A percentile compares a stretch with the other conserved stretches of the same genome.
Evolutionary conservation across 1,140 invertebrate species (phyloP).

Genomic region (Caenorhabditis remanei): DNA sequence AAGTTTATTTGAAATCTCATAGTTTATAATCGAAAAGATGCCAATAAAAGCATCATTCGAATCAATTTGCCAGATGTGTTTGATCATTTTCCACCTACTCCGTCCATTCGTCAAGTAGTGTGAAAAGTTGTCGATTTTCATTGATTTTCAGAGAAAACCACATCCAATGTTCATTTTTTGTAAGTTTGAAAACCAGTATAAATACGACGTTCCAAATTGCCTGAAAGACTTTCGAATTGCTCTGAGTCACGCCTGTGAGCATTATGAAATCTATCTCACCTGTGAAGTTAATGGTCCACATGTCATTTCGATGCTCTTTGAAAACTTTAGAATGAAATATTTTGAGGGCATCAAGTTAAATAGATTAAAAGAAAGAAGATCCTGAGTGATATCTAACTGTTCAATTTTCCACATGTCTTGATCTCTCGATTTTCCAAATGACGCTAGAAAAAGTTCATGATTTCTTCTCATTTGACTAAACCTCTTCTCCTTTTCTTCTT

Average conservation of each 20-base stretch:
- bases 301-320: no score
- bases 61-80: constrained; percentile 38
- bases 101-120: neutral
- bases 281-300: no score
- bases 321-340: no score
- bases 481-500: neutral
- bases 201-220: no score
- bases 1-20: neutral
- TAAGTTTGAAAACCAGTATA: no score
- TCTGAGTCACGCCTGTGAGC: no score
- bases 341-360: no score
- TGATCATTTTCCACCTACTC: neutral
- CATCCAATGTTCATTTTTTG: no score
- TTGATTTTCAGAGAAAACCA: neutral
- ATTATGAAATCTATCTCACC: no score
- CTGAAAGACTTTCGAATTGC: no score
- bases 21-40: constrained; percentile 35
- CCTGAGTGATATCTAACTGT: no score
- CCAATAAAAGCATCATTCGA: constrained; percentile 39
- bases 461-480: neutral
- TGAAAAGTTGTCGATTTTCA: neutral
- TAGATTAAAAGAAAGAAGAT: no score
- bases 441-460: neutral
- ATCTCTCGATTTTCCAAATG: neutral
- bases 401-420: neutral